phyloP scores from a whole-genome alignment of 2,797 vertebrate species.

The Silurus aristotelis region DNA sequence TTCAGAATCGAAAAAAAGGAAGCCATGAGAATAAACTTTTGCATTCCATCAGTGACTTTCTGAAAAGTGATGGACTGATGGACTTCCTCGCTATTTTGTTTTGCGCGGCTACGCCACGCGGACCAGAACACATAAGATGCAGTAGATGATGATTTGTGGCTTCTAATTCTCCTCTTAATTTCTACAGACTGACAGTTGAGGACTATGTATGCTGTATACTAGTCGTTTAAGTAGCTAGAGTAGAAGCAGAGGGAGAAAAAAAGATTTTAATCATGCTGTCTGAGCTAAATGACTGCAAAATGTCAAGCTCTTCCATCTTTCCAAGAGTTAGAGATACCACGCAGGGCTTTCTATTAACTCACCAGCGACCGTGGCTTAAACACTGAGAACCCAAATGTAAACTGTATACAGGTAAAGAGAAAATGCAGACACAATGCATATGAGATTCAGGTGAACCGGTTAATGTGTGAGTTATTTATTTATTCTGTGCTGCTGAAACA shows the following conservation, averaged over 20 bases:
- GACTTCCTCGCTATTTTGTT: background rate
- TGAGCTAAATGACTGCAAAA: constrained; percentile 13
- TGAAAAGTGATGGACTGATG: background rate
- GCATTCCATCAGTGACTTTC: background rate
- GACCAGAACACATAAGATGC: constrained; percentile 30
- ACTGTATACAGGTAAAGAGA: background rate
- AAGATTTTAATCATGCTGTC: constrained; percentile 26
- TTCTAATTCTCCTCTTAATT: background rate
- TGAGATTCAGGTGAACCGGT: background rate
- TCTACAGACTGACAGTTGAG: background rate
- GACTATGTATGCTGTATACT: background rate
- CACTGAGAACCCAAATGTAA: background rate
- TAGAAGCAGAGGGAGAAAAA: background rate
- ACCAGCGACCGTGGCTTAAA: background rate
- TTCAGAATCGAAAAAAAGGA: background rate
- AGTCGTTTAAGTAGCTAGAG: constrained; percentile 11
- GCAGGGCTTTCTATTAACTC: background rate
- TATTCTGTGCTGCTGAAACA: background rate
- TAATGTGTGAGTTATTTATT: background rate
- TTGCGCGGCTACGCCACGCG: too few relatives aligned
- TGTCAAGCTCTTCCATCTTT: constrained; percentile 55
- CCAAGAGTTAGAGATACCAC: constrained; percentile 27
- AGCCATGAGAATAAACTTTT: background rate
- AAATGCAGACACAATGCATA: too few relatives aligned
- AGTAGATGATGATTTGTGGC: background rate